Conservation (phyloP, 2,797 vertebrate species). For the Alcedo atthis region DNA sequence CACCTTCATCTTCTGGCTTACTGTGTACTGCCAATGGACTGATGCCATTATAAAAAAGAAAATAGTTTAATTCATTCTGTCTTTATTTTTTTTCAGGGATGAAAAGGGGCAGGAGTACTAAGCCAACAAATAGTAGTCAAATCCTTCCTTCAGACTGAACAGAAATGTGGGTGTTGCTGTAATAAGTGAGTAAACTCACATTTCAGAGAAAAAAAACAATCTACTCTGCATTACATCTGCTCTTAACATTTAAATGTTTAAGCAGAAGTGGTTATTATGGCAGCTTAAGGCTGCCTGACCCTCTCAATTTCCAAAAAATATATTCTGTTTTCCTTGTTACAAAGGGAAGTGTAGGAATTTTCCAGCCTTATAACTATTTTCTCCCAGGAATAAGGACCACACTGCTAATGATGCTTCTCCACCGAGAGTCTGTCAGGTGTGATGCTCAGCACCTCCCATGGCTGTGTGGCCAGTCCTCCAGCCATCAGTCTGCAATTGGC, state of each 20-base stretch:
- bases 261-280: not conserved
- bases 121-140: not conserved
- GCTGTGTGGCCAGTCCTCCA: not conserved
- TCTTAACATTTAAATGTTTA: not conserved
- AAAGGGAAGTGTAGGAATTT: not conserved
- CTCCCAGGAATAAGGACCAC: not conserved
- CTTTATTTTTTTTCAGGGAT: not conserved
- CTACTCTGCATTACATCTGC: not conserved
- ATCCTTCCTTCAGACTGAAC: not conserved
- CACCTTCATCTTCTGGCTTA: not conserved
- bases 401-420: not conserved
- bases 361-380: not conserved
- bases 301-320: not conserved
- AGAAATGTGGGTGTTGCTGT: not conserved
- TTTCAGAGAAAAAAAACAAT: not conserved
- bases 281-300: not conserved
- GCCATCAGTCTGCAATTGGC: not conserved
- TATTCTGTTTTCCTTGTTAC: not conserved
- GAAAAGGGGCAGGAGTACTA: not conserved
- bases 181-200: not conserved
- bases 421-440: fast-evolving
- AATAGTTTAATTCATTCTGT: not conserved
- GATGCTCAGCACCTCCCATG: not conserved
- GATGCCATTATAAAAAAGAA: not conserved
- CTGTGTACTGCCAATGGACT: not conserved